Percentiles rank a stretch among this genome's conserved stretches.
Conservation (phyloP, 2,113 vertebrate species). For the Ondatra zibethicus region DNA sequence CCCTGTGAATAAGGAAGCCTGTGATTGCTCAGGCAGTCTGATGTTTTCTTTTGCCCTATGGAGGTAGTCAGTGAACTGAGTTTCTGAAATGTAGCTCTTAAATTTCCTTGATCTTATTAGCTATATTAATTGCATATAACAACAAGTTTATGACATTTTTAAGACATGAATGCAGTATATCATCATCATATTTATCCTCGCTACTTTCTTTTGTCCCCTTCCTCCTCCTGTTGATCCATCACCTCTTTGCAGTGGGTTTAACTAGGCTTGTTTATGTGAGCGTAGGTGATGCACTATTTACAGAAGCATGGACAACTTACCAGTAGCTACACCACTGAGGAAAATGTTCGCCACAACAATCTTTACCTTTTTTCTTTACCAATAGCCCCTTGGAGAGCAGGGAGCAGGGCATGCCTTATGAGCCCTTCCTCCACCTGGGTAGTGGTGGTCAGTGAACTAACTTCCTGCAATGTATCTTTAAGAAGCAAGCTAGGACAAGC, state of each 20-base stretch:
- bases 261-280: neutral
- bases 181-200: neutral
- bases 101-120: neutral
- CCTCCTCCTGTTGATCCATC: too few relatives aligned
- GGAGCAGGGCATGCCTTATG: neutral
- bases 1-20: constrained; percentile 17
- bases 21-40: neutral
- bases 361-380: neutral
- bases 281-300: neutral
- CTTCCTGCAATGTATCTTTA: neutral
- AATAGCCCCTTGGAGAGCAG: neutral
- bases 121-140: neutral
- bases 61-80: neutral
- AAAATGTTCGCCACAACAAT: neutral
- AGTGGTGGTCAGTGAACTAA: neutral
- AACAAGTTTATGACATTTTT: neutral
- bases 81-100: neutral
- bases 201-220: neutral
- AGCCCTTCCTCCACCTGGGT: too few relatives aligned
- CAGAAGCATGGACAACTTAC: too few relatives aligned
- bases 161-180: neutral
- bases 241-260: neutral
- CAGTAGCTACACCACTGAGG: neutral
- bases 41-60: neutral
- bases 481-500: neutral